These are phyloP conservation scores for Schizopygopsis pylzovi DNA, from an alignment of 2,797 vertebrate species.

Conservation along the genomic window DNA sequence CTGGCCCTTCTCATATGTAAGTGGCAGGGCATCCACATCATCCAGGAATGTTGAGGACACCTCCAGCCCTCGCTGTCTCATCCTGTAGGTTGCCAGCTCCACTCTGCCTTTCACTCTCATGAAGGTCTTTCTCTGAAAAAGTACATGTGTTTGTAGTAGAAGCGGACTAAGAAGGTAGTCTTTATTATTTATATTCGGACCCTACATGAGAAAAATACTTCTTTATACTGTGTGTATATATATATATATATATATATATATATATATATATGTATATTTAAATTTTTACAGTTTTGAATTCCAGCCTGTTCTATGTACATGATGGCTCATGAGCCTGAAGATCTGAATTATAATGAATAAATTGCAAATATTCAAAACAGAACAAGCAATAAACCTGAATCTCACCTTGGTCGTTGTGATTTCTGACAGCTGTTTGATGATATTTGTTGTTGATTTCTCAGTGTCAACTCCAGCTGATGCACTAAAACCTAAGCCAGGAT, in stretches of 20 bases:
- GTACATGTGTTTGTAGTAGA: background rate
- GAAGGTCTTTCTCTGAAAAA: constrained; percentile 80
- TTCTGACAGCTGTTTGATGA: constrained; percentile 65
- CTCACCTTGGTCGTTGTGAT: constrained; percentile 61
- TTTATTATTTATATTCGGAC: background rate
- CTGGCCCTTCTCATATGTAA: constrained; percentile 85
- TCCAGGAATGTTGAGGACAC: constrained; percentile 79
- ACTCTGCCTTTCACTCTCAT: constrained; percentile 83
- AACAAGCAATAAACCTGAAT: background rate
- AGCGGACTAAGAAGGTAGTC: background rate
- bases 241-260: no score
- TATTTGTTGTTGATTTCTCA: constrained; percentile 28
- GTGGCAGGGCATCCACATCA: constrained; percentile 80
- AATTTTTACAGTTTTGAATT: background rate
- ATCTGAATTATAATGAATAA: background rate
- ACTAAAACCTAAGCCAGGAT: background rate
- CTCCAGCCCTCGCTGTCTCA: constrained; percentile 76
- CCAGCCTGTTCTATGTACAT: background rate
- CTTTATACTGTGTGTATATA: background rate
- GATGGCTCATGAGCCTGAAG: background rate
- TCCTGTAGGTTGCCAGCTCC: constrained; percentile 84
- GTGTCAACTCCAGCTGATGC: accelerated
- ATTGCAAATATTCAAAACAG: background rate
- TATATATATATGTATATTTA: no score
- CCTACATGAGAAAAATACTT: no score